Conservation (phyloP, 2,113 vertebrate genomes). For the Trematomus loennbergii region DNA sequence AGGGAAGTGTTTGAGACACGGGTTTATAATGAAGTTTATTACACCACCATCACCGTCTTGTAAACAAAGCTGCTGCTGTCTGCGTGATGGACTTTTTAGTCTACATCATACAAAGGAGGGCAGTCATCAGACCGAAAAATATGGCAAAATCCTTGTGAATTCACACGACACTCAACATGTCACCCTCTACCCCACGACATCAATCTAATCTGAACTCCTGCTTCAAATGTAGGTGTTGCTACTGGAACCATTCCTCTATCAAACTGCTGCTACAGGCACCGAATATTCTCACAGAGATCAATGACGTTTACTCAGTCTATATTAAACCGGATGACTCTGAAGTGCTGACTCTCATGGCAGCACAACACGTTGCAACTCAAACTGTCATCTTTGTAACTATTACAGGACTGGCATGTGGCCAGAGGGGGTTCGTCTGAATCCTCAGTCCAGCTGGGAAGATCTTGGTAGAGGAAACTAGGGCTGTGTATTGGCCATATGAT, state of each 20-base stretch:
- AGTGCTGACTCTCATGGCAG: not conserved
- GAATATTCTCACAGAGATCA: not conserved
- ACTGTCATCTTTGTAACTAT: slow-evolving; percentile 20
- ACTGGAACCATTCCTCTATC: not conserved
- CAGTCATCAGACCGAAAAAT: slow-evolving; percentile 22
- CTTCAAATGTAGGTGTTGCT: not conserved
- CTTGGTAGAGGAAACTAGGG: not conserved
- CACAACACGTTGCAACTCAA: not conserved
- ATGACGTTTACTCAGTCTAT: not conserved
- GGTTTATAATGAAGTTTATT: slow-evolving; percentile 53
- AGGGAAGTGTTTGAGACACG: slow-evolving; percentile 39
- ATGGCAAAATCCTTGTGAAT: not conserved
- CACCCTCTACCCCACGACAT: not conserved
- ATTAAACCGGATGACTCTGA: not conserved
- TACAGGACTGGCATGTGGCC: slow-evolving; percentile 19
- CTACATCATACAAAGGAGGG: slow-evolving; percentile 23
- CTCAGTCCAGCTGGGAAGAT: slow-evolving; percentile 11
- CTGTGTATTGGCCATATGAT: too few relatives aligned
- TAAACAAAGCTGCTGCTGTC: slow-evolving; percentile 62
- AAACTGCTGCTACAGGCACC: not conserved
- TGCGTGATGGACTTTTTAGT: slow-evolving; percentile 22
- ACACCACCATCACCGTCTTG: slow-evolving; percentile 28
- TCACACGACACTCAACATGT: not conserved
- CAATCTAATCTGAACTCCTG: not conserved
- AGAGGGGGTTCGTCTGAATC: slow-evolving; percentile 13